Percentiles rank a stretch among this genome's conserved stretches.
phyloP scores from a whole-genome alignment of 2,113 vertebrate species.

The Noctilio leporinus region DNA sequence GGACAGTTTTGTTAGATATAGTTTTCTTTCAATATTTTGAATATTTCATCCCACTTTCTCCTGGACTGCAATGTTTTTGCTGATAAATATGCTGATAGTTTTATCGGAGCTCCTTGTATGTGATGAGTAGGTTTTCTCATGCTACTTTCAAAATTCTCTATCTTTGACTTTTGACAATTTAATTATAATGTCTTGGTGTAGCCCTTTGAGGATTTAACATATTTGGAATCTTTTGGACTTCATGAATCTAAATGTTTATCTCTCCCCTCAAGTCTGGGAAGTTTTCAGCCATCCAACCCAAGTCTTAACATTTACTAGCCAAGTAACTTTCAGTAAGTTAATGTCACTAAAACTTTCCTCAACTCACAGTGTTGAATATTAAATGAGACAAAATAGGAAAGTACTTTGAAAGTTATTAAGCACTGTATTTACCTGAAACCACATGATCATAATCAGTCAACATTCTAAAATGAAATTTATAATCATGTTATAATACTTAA shows the following conservation, averaged over 20 bases:
- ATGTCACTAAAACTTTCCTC: background rate
- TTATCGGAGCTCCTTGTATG: background rate
- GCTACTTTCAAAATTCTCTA: background rate
- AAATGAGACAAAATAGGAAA: background rate
- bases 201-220: background rate
- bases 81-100: background rate
- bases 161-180: background rate
- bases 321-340: background rate
- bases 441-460: background rate
- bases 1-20: background rate
- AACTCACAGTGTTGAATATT: background rate
- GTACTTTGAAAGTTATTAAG: slow-evolving; percentile 21
- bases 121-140: background rate
- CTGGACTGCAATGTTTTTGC: background rate
- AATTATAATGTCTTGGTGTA: background rate
- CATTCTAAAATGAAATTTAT: slow-evolving; percentile 8
- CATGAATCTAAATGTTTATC: background rate
- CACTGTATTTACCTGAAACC: background rate
- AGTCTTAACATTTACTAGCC: background rate
- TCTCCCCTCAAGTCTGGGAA: background rate
- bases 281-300: background rate
- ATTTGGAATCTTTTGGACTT: background rate
- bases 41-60: background rate
- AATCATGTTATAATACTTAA: background rate
- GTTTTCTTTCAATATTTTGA: background rate